Base-by-base conservation (phyloP, 2,888 invertebrate genomes). In the Hydrotaea cyrtoneurina region DNA sequence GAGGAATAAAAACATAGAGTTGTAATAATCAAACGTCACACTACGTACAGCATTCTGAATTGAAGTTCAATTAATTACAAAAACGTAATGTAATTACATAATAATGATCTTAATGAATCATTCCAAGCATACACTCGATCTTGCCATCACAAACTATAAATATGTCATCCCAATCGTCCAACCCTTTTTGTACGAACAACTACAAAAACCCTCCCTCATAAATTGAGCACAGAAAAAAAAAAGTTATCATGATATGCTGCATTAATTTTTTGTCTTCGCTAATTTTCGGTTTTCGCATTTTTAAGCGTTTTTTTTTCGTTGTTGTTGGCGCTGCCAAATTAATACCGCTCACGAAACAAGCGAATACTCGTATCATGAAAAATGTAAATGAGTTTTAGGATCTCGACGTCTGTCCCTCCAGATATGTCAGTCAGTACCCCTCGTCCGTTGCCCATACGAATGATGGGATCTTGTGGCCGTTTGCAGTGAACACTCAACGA, bases 171-270 rank as follows among this genome's bases (percentile, higher is more conserved):
- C 55, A 21, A 39, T 1, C 21, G 55, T 21, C 7, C 21, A 55
- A 4, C 55, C 55, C 26, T 59, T 15, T 46, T 4, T 46, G 64
- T 74, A 53, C 39, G 59, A 78, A 78, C 66, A 73, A 57, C 26
- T 57, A 69, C 43, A 23, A 76, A 39, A 78, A 78, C 80, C 83
- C 83, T 78, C 83, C 83, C 83, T 83, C 83, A 78, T 77, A 80
- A 80, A 80, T 80, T 83, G 21, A 13, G 21, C n/a, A 50, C 1
- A 17, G 4, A 26, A 21, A 55, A 21, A 55, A 21, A 10, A 59
- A 4, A 26, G 15, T 59, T 10, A 83, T 83, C 83, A 75, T 78
- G 77, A 83, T 83, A 83, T 83, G 80, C 80, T 83, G 83, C 80
- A 83, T 83, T 80, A 83, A 83, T 80, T 80, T 80, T 83, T 59